Evolutionary conservation across 23 tunicate genomes (phyloP), one percentile per base, ranked within the genome.

Genomic region (Ciona savignyi): DNA sequence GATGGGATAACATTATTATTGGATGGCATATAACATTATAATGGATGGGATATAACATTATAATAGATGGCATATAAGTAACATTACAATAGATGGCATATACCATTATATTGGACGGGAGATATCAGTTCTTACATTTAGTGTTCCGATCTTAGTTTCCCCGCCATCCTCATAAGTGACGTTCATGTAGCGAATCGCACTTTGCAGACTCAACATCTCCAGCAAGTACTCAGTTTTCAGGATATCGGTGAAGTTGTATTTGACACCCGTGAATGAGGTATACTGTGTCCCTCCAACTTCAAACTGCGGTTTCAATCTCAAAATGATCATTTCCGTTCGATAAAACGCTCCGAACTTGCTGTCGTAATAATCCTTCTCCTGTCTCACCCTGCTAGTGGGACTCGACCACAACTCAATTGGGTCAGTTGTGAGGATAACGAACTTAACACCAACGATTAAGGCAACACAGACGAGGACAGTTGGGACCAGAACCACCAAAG

Each of bases 371-470:
- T 79, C 83, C 60, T 94, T 94, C 63, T 94, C 99, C 63, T 62
- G 42, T 6, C 99, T 77, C 0, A 84, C 83, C 72, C 80, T 88
- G 35, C 86, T 78, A 0, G 73, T 77, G 35, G 74, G 87, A 0
- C 92, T n/a, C 2, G 99, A 86, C 99, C 99, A 95, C 35, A 88
- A 67, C 60, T 79, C 93, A 51, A 95, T 93, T 3, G 99, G 99
- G 62, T 95, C 99, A 19, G 96, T 95, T 23, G 99, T 95, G 21
- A 95, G 74, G 25, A 73, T 71, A 29, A 95, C 60, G 60, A 75
- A 75, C 33, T 48, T 70, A 11, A 89, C 65, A 11, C 99, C 99
- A 48, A 78, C 75, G 49, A 75, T 71, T 72, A 95, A 72, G 21
- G 35, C 81, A 61, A 68, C 85, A 25, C 80, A 71, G 4, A 85